Conservation (phyloP, 2,888 invertebrate species). For the Zeuzera pyrina region DNA sequence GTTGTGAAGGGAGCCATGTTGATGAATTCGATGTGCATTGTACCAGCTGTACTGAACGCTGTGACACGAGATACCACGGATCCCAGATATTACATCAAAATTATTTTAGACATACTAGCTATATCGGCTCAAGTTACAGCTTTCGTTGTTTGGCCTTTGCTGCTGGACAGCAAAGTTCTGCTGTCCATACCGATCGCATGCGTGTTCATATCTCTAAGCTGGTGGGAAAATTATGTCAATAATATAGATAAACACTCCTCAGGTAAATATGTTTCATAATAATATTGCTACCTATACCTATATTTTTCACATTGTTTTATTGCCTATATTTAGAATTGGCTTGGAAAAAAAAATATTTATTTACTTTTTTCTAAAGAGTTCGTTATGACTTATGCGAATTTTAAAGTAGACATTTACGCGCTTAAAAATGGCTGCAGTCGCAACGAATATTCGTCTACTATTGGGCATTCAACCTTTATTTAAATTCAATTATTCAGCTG, state of each 20-base stretch:
- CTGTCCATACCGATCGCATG: conserved; percentile 78
- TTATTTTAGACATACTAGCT: conserved; percentile 73
- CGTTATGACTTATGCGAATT: no score
- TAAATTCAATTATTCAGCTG: no score
- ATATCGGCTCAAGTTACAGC: conserved; percentile 77
- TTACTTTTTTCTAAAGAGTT: no score
- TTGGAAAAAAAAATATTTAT: no score
- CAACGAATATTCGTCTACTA: no score
- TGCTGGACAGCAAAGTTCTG: conserved; percentile 55
- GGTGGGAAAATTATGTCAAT: conserved; percentile 88
- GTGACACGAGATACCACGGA: conserved; percentile 47
- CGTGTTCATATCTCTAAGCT: conserved; percentile 80
- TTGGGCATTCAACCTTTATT: no score
- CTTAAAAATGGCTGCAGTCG: no score
- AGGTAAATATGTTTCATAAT: conserved; percentile 25
- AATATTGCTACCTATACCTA: no score
- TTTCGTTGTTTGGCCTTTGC: conserved; percentile 79
- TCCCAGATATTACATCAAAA: conserved; percentile 40
- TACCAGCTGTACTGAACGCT: conserved; percentile 84
- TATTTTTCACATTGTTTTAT: no score
- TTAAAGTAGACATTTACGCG: no score
- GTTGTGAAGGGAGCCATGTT: conserved; percentile 87
- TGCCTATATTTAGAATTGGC: no score
- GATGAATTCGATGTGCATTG: conserved; percentile 86
- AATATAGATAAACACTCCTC: conserved; percentile 33